Conservation (phyloP, 2,113 vertebrate genomes). For the Turnix velox region DNA sequence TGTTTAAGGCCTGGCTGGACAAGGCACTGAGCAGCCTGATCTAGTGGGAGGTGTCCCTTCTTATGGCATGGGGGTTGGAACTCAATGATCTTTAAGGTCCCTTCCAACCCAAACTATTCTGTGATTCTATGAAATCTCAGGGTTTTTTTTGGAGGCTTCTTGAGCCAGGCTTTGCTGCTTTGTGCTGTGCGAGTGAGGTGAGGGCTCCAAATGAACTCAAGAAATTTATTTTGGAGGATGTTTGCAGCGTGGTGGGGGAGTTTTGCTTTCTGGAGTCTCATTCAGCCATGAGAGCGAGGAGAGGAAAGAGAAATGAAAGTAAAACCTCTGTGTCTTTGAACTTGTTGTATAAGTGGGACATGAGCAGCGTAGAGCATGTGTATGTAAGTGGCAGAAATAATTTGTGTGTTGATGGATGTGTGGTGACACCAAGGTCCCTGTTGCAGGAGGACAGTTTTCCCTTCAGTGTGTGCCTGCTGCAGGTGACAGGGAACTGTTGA, state of each 20-base stretch:
- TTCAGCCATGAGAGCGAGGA: neutral
- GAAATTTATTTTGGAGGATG: neutral
- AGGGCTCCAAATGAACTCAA: neutral
- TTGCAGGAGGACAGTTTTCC: neutral
- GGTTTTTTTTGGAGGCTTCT: neutral
- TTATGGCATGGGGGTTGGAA: no score
- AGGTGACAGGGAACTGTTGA: neutral
- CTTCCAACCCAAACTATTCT: no score
- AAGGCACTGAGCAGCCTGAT: no score
- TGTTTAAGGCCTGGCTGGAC: no score
- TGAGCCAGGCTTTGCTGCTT: neutral
- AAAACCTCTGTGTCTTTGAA: neutral
- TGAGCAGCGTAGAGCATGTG: neutral
- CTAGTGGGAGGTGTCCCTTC: no score
- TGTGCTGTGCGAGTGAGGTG: rapidly evolving
- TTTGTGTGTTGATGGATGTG: neutral
- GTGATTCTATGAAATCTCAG: no score
- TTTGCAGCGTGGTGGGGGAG: neutral
- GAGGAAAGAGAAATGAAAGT: neutral
- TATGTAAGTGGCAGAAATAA: neutral
- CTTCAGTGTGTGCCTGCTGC: neutral
- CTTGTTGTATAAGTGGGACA: neutral
- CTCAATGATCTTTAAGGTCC: no score
- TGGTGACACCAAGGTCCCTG: neutral
- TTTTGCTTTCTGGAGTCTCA: neutral